Evolutionary conservation across 2,888 invertebrate genomes (phyloP), one percentile per base, ranked within the genome.

Genomic region (Danaus chrysippus): DNA sequence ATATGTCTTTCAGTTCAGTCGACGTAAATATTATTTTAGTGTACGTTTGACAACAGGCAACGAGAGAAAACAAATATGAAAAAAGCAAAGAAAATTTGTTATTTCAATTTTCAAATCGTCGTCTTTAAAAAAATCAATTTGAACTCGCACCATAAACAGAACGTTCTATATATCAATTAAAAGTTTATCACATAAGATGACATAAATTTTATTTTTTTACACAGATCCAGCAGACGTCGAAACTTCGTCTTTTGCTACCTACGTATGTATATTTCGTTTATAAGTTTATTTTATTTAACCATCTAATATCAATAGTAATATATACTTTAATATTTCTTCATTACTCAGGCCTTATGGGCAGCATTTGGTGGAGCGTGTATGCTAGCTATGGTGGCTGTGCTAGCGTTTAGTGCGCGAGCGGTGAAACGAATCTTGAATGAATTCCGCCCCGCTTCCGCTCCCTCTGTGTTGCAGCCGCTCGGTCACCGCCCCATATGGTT

Each of bases 401-500:
- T 84, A 2, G 83, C 79, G 0, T 73, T 78, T 34, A 80, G 86
- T 61, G 76, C 84, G 1, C 77, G 84, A 5, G 73, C 76, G 0
- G 78, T 83, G 0, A 91, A 91, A 73, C 77, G 81, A 0, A 69
- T 86, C 8, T 67, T 91, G 34, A 78, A 78, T 66, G 76, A 82
- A 46, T 74, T 89, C 65, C 86, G 86, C 13, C 81, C 87, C 55
- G 73, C 82, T 6, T 74, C 85, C 1, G 79, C 76, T 0, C 72
- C 86, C 63, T 80, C 78, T 62, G 79, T 84, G 60, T 80, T 82
- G 0, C 81, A 83, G 65, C 80, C 84, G 57, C 75, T 83, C 11
- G 66, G 76, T 12, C 75, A 76, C 2, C 79, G 81, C 34, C 84
- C 84, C 5, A 81, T 82, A 0, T 89, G 89, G 90, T 79, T 87